A percentile compares a stretch with the other conserved stretches of the same genome.
Conservation (phyloP, 2,797 vertebrate genomes). For the Kryptolebias ocellatus region DNA sequence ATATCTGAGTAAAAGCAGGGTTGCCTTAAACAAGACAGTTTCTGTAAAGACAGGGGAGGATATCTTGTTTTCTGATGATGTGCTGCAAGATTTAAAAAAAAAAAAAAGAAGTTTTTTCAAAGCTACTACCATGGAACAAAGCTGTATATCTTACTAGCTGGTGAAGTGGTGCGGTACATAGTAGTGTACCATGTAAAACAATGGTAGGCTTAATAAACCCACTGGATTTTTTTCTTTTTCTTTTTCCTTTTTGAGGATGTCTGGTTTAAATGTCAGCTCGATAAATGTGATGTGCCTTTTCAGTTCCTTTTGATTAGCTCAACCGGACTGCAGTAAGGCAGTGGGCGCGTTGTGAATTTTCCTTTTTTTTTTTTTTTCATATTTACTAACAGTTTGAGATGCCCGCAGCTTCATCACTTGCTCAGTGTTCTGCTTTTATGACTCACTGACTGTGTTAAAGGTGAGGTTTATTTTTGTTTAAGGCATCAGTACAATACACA, state of each 20-base stretch:
- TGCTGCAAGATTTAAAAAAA: neutral
- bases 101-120: slow-evolving; percentile 8
- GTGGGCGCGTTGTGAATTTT: slow-evolving; percentile 28
- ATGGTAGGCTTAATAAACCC: neutral
- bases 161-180: slow-evolving; percentile 30
- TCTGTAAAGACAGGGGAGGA: slow-evolving; percentile 41
- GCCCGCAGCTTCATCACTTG: slow-evolving; percentile 59
- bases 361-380: slow-evolving; percentile 33
- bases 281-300: slow-evolving; percentile 79
- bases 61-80: slow-evolving; percentile 13
- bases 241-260: slow-evolving; percentile 34
- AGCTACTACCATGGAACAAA: neutral
- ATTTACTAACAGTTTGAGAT: slow-evolving; percentile 52
- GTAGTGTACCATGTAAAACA: slow-evolving; percentile 33
- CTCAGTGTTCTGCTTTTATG: slow-evolving; percentile 42
- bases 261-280: slow-evolving; percentile 61
- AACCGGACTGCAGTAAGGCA: slow-evolving; percentile 35
- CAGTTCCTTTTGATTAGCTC: slow-evolving; percentile 47
- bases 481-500: slow-evolving; percentile 23
- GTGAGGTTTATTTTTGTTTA: slow-evolving; percentile 54
- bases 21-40: slow-evolving; percentile 66
- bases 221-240: slow-evolving; percentile 8
- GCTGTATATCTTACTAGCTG: neutral
- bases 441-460: slow-evolving; percentile 36
- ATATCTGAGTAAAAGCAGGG: slow-evolving; percentile 38